Base-by-base conservation (phyloP, 2,113 vertebrate genomes). In the Okapia johnstoni region DNA sequence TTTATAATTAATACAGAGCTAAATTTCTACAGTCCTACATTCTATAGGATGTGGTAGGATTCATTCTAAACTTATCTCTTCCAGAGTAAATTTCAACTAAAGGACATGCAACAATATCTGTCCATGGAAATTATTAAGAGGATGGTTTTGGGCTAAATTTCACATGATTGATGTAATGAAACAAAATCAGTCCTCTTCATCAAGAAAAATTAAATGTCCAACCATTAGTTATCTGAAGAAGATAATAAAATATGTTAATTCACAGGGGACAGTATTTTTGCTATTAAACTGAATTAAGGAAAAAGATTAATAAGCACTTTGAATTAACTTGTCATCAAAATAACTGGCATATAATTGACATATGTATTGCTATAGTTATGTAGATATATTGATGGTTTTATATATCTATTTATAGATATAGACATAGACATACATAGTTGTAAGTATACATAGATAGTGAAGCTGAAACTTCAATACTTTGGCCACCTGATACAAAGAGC, bases 91-190 rank as follows among this genome's bases (percentile, higher is more conserved):
- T 94, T 97, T 96, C 21, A 73, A 1, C 7, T 52, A 83, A 60
- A 96, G 40, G 19, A 6, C 0, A 2, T 12, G 0, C 1, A 0
- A 80, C 16, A 87, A 19, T 88, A 88, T 80, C 10, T 85, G 19
- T 88, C 19, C 16, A 90, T 54, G 15, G 94, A 97, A 95, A n/a
- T 88, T 85, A 97, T 87, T 91, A 95, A 88, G 15, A 87, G 2
- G 6, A 40, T 73, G 8, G n/a, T 66, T 85, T 97, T 90, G 40
- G 84, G 5, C 2, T 50, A 79, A 30, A 19, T 94, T 97, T 97
- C 16, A 52, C 2, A 36, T 2, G 36, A 60, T 73, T 30, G 5
- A 3, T 77, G 1, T 90, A 21, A 28, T 58, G 26, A 81, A 50
- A 48, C 6, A 94, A 94, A 97, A 30, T 23, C 0, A 25, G 61